A percentile compares a stretch with the other conserved stretches of the same genome.
phyloP scores from a whole-genome alignment of 2,113 vertebrate species.

The Pluvianellus socialis region DNA sequence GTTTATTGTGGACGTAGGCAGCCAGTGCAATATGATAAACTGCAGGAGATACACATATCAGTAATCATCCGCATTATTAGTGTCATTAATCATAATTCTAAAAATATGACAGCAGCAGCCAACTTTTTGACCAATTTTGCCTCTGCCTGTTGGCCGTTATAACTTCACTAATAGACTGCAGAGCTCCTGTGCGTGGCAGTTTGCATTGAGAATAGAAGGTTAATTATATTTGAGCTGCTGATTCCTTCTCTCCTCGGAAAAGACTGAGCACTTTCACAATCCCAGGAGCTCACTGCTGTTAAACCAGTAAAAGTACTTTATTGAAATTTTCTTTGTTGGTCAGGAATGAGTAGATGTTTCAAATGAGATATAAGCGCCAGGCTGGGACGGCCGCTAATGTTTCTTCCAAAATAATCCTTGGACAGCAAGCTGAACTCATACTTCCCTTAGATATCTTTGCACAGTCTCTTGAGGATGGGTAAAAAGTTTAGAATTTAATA shows the following conservation, averaged over 20 bases:
- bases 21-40: conserved; percentile 89
- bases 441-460: conserved; percentile 64
- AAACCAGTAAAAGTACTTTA: conserved; percentile 82
- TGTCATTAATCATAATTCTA: conserved; percentile 91
- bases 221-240: conserved; percentile 95
- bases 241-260: conserved; percentile 83
- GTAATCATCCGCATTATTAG: conserved; percentile 93
- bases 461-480: conserved; percentile 46
- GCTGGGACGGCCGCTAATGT: conserved; percentile 73
- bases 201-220: conserved; percentile 91
- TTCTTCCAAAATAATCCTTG: conserved; percentile 74
- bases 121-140: conserved; percentile 84
- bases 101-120: conserved; percentile 84
- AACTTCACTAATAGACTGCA: conserved; percentile 81
- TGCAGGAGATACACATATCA: conserved; percentile 85
- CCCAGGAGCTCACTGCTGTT: conserved; percentile 80
- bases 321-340: conserved; percentile 89
- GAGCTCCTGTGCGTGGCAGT: conserved; percentile 81
- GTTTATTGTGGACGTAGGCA: conserved; percentile 89
- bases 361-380: conserved; percentile 77
- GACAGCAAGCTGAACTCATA: conserved; percentile 62
- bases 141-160: conserved; percentile 84
- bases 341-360: conserved; percentile 85
- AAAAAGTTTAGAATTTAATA: conserved; percentile 66
- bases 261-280: conserved; percentile 82